Base-by-base conservation (phyloP, 35 echinoderm and acorn worm genomes). In the Nesometra sesokonis region DNA sequence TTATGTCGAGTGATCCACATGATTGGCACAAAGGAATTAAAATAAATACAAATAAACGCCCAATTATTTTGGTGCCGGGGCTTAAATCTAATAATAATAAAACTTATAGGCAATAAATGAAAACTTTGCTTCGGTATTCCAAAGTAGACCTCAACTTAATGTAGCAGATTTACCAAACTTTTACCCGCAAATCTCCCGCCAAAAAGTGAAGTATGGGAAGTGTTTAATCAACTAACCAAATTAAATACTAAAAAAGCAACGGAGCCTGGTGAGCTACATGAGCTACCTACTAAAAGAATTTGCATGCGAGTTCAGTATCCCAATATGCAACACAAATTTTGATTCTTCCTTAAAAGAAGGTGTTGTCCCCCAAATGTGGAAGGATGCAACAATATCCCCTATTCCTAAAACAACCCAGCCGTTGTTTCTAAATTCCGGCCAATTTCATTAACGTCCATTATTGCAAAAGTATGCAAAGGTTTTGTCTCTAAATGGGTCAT, bases 341-440 rank as follows among this genome's bases (percentile, higher is more conserved):
- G n/a, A n/a, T n/a, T 31, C 80, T 4, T 81, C 80, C 80, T 81
- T 81, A 19, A 17, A 81, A 34, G 80, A 81, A 81, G 80, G 80
- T 32, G 39, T 43, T n/a, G n/a, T n/a, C n/a, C 39, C 39, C 5
- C 39, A 43, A 7, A 43, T 43, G 39, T 81, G 31, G 17, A 81
- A 81, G 34, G 32, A 81, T 33, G 80, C 29, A 0, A 32, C 17
- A 30, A 30, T 30, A 33, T 19, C 15, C 17, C 32, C 80, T 21
- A 19, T 34, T 21, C 30, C 29, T 19, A 81, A n/a, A n/a, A n/a
- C n/a, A n/a, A n/a, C n/a, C n/a, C n/a, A n/a, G n/a, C n/a, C n/a
- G n/a, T n/a, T 32, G 30, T 81, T 21, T 31, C 31, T 34, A 34
- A 81, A 32, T 34, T 81, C 34, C 32, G 80, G 31, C 80, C 29